Evolutionary conservation across 1,140 invertebrate species (phyloP).

Genomic region (Drosophila quadrilineata): DNA sequence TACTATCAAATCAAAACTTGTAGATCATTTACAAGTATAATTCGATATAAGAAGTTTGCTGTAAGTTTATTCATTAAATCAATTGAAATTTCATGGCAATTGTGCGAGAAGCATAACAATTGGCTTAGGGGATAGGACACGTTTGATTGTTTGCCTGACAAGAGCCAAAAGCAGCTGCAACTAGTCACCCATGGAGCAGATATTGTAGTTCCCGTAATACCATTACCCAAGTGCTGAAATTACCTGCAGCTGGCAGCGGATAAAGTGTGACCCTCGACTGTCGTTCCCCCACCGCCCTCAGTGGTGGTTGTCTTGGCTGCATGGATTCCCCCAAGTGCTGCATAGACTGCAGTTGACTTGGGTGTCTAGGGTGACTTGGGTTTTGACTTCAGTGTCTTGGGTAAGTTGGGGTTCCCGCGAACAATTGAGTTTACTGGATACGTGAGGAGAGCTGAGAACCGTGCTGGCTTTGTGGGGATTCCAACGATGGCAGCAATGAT

Average conservation of each 20-base stretch:
- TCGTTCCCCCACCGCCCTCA: neutral
- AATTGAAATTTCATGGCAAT: slow-evolving; percentile 24
- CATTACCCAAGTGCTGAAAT: neutral
- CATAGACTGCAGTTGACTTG: slow-evolving; percentile 3
- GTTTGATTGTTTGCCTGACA: slow-evolving; percentile 1
- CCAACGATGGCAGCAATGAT: slow-evolving; percentile 37
- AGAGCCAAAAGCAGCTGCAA: slow-evolving; percentile 8
- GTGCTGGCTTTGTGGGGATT: neutral
- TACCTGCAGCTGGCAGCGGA: slow-evolving; percentile 11
- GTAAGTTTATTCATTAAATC: slow-evolving; percentile 2
- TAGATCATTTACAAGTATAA: neutral
- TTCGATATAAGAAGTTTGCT: neutral
- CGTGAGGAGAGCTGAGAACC: neutral
- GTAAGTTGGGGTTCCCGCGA: neutral
- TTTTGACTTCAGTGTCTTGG: neutral
- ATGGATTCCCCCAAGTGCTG: slow-evolving; percentile 6
- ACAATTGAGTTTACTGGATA: slow-evolving; percentile 40
- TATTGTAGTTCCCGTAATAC: neutral
- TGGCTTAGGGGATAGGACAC: slow-evolving; percentile 9
- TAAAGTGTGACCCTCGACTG: slow-evolving; percentile 16
- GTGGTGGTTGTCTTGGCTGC: neutral
- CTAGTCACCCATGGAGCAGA: slow-evolving; percentile 6
- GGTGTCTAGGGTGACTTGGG: slow-evolving; percentile 3
- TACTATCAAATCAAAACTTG: too few relatives aligned
- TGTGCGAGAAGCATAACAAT: slow-evolving; percentile 1